Base-by-base conservation (phyloP, 2,888 invertebrate species). In the Dastarcus helophoroides region DNA sequence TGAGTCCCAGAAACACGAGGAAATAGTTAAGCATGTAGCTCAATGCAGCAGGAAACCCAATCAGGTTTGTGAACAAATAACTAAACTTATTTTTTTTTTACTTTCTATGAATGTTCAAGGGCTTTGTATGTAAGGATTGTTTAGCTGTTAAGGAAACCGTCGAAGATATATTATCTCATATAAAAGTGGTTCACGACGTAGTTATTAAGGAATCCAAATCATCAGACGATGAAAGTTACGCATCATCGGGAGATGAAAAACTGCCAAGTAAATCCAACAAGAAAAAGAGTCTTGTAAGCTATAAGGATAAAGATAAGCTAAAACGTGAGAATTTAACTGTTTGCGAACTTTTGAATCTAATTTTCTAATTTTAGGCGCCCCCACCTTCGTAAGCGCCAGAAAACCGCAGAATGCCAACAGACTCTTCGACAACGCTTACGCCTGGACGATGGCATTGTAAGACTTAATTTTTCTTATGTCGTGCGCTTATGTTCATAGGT, bases 391-490 rank as follows among this genome's bases (percentile, higher is more conserved):
- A 25, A 22, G 21, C 10, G 3, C 6, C 2, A 31, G 31, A 19
- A 37, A 30, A 22, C 25, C n/a, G 19, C 12, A 22, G 11, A 23
- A 35, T 14, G 16, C 24, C 2, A 31, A n/a, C n/a, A n/a, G n/a
- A n/a, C n/a, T 29, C 25, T 33, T 29, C 13, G 24, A 29, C 6
- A 33, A 28, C 17, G 51, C 56, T 10, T 47, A 43, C 17, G 33
- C 43, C 11, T 58, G 51, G 50, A 54, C 53, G 3, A 35, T 39
- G 4, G 41, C 53, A 36, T 59, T 58, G 59, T 59, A 50, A 51
- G 55, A n/a, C n/a, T n/a, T n/a, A n/a, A n/a, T n/a, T n/a, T n/a
- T n/a, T n/a, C n/a, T n/a, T n/a, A n/a, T n/a, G n/a, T n/a, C n/a
- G n/a, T n/a, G n/a, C n/a, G n/a, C n/a, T n/a, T n/a, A n/a, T n/a